Evolutionary conservation across 2,113 vertebrate genomes (phyloP).

Genomic region (Neotoma lepida): DNA sequence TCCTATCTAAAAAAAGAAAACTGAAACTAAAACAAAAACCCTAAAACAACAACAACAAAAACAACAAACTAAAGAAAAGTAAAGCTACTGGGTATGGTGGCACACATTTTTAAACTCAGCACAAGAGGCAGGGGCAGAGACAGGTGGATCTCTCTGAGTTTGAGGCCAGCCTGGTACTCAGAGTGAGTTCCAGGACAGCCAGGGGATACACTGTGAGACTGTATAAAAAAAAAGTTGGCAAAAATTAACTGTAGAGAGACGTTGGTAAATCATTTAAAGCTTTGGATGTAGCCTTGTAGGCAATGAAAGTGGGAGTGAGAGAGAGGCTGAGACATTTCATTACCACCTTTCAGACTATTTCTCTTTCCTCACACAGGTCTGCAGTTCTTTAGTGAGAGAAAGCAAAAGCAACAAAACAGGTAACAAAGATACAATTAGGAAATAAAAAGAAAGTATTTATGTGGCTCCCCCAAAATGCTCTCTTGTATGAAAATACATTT

Average conservation of each 20-base stretch:
- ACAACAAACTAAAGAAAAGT: not conserved
- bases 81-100: not conserved
- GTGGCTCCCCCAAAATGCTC: not conserved
- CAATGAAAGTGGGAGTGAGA: not conserved
- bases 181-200: not conserved
- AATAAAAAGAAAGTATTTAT: slow-evolving; percentile 6
- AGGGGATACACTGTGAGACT: not conserved
- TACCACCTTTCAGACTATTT: not conserved
- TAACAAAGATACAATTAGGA: not conserved
- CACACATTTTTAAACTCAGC: not conserved
- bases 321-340: not conserved
- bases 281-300: not conserved
- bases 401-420: slow-evolving; percentile 29
- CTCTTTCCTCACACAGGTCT: not conserved
- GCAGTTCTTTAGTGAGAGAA: slow-evolving; percentile 39
- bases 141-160: not conserved
- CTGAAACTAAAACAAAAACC: not conserved
- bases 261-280: not conserved
- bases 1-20: not conserved
- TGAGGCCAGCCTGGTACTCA: not conserved
- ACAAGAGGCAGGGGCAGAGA: not conserved
- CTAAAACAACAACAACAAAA: not conserved
- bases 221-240: not conserved
- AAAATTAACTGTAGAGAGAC: not conserved
- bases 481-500: slow-evolving; percentile 28